Base-by-base conservation (phyloP, 2,797 vertebrate genomes). In the Parauchenoglanis ngamensis region DNA sequence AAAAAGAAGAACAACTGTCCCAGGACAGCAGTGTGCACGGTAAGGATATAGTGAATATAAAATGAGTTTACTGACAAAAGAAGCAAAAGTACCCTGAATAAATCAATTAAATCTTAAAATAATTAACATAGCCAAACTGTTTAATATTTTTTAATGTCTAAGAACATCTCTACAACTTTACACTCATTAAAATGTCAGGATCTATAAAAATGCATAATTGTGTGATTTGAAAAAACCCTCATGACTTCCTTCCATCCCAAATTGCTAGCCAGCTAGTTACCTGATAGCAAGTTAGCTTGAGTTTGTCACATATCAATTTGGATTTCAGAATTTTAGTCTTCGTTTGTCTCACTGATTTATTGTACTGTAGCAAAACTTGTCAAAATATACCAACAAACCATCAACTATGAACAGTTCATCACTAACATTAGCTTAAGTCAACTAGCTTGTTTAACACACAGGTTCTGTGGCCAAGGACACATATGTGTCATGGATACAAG, bases 1-100 rank as follows among this genome's bases (percentile, higher is more conserved):
- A 83, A 75, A 75, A 75, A 63, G 35, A 46, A 84, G 21, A 84
- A 57, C 76, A 85, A 52, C 25, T 73, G 63, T 82, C 46, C 78
- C 68, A 72, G 28, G 63, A 86, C 35, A 68, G 44, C 12, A 54
- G 78, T 10, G 15, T 59, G 28, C 8, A 12, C 0, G 19, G 44
- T 63, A 40, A 65, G 40, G 40, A 56, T 57, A 15, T 61, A 46
- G 2, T 31, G 23, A 28, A 59, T 35, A 75, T 61, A 85, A 56
- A 68, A 49, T 40, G n/a, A 15, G n/a, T 70, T 68, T 35, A 40
- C 46, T 68, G 52, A 57, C 3, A 59, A n/a, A 21, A 52, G 44
- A 49, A 63, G 23, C 12, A 25, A n/a, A 46, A 13, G 13, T 65
- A 28, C 7, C 13, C 40, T n/a, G 40, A 63, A n/a, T n/a, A n/a